These are phyloP conservation scores for Eptesicus fuscus DNA, from an alignment of 2,113 vertebrate species.

Conservation along the genomic window DNA sequence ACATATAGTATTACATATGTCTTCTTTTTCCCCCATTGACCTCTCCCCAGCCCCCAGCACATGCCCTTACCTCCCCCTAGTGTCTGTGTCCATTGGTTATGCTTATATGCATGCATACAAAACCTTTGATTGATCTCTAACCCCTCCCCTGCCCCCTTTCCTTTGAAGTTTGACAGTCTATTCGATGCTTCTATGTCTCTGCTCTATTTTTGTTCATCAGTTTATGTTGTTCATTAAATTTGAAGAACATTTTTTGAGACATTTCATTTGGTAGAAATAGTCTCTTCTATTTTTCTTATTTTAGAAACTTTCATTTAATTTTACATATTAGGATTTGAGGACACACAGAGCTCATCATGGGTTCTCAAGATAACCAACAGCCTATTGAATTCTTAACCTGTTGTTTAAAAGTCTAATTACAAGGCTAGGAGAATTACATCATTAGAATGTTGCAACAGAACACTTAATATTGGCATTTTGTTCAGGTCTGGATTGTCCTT, in stretches of 20 bases:
- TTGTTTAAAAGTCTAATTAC: background rate
- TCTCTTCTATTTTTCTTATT: background rate
- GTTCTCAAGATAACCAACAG: background rate
- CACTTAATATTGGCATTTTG: background rate
- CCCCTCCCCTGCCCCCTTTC: too few relatives aligned
- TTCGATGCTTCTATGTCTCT: too few relatives aligned
- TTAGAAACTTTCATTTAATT: slow-evolving; percentile 26
- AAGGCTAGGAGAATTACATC: background rate
- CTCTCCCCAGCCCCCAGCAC: too few relatives aligned
- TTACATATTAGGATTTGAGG: background rate
- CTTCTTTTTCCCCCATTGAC: background rate
- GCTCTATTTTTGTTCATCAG: too few relatives aligned
- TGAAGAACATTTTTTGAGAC: background rate
- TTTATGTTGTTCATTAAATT: too few relatives aligned
- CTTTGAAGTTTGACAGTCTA: too few relatives aligned
- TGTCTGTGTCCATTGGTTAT: too few relatives aligned
- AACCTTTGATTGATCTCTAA: too few relatives aligned
- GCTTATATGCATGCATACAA: too few relatives aligned
- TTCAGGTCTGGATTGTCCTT: background rate
- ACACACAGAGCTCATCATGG: background rate
- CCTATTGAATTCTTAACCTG: background rate
- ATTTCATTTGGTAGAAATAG: background rate
- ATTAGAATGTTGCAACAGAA: background rate
- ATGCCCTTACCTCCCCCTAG: too few relatives aligned
- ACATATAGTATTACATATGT: background rate